Conservation (phyloP, 1,140 invertebrate species). For the Plodia interpunctella region DNA sequence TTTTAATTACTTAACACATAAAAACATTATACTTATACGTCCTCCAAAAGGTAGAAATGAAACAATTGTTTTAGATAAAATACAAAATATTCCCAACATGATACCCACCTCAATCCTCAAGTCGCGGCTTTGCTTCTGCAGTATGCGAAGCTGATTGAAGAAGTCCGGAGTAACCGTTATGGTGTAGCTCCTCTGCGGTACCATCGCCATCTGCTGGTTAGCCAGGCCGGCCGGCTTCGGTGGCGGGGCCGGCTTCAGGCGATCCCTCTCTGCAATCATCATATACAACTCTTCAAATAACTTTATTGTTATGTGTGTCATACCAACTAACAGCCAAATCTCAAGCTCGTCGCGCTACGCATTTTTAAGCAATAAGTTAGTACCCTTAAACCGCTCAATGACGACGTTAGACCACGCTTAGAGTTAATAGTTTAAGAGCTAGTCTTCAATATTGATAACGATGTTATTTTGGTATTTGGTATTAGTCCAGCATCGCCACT, state of each 20-base stretch:
- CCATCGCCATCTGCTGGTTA: conserved; percentile 66
- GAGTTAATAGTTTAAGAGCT: no score
- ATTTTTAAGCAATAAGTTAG: background rate
- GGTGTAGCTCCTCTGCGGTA: conserved; percentile 67
- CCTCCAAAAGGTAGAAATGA: no score
- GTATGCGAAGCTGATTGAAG: conserved; percentile 88
- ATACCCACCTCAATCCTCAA: conserved; percentile 88
- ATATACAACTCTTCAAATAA: background rate
- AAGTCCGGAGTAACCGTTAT: conserved; percentile 86
- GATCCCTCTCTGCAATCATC: conserved; percentile 82
- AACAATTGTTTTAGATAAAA: no score
- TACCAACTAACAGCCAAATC: background rate
- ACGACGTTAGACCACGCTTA: no score
- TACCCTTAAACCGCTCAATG: background rate
- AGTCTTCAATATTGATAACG: no score
- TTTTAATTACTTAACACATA: no score
- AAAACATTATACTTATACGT: no score
- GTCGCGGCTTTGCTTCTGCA: conserved; percentile 94
- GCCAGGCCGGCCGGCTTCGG: conserved; percentile 88
- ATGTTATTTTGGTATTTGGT: no score
- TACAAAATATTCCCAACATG: background rate
- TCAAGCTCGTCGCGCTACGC: background rate
- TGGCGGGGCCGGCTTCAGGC: conserved; percentile 89
- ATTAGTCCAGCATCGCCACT: no score
- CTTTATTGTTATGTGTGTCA: background rate